Conservation (phyloP, 2,888 invertebrate genomes). For the Platynereis dumerilii region DNA sequence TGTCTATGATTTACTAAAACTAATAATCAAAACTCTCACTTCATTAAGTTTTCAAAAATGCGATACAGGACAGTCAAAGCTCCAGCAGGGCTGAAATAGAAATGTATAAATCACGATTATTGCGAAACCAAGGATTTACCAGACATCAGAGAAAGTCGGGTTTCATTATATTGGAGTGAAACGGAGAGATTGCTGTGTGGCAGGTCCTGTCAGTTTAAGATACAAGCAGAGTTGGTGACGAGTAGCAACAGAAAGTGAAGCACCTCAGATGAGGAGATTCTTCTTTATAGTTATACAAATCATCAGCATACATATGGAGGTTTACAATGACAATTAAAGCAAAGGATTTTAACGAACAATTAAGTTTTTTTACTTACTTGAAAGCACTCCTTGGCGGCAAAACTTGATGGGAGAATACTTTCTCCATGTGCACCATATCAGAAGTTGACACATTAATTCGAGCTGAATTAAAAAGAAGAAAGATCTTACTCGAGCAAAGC, state of each 20-base stretch:
- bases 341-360: background rate
- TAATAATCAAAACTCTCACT: too few relatives aligned
- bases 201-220: too few relatives aligned
- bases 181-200: too few relatives aligned
- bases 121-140: too few relatives aligned
- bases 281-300: too few relatives aligned
- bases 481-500: too few relatives aligned
- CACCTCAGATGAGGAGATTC: too few relatives aligned
- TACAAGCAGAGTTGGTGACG: too few relatives aligned
- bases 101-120: constrained; percentile 17
- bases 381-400: constrained; percentile 42
- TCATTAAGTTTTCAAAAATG: constrained; percentile 37
- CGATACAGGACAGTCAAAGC: constrained; percentile 37
- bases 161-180: too few relatives aligned
- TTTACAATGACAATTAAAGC: background rate
- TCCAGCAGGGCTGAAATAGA: constrained; percentile 37
- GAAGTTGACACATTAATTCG: constrained; percentile 33
- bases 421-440: constrained; percentile 49
- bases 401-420: constrained; percentile 41
- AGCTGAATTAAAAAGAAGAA: background rate
- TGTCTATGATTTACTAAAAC: too few relatives aligned
- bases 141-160: too few relatives aligned
- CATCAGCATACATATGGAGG: background rate
- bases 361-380: constrained; percentile 36
- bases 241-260: too few relatives aligned